A percentile compares a stretch with the other conserved stretches of the same genome.
phyloP scores from a whole-genome alignment of 2,888 invertebrate species.

The Lottia scabra region DNA sequence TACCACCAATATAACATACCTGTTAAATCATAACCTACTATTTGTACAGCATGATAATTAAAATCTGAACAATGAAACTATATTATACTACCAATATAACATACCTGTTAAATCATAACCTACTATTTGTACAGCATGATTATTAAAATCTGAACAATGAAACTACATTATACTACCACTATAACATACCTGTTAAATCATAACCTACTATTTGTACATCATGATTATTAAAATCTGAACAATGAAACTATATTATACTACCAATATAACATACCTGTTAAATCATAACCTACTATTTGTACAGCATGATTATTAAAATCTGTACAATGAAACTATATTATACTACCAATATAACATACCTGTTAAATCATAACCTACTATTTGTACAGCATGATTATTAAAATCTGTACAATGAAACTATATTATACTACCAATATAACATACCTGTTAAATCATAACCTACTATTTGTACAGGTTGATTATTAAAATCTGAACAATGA shows the following conservation, averaged over 20 bases:
- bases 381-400: slow-evolving; percentile 85
- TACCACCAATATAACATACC: slow-evolving; percentile 87
- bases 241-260: slow-evolving; percentile 85
- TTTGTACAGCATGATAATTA: slow-evolving; percentile 85
- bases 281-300: slow-evolving; percentile 85
- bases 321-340: slow-evolving; percentile 85
- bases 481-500: slow-evolving; percentile 81
- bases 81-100: slow-evolving; percentile 87
- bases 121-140: slow-evolving; percentile 86
- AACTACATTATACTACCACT: slow-evolving; percentile 85
- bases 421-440: slow-evolving; percentile 87
- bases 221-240: slow-evolving; percentile 82
- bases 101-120: slow-evolving; percentile 89
- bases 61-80: slow-evolving; percentile 82
- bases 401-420: slow-evolving; percentile 82
- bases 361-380: slow-evolving; percentile 88
- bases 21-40: slow-evolving; percentile 88
- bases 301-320: slow-evolving; percentile 84
- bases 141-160: slow-evolving; percentile 81
- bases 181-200: no score
- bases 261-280: no score
- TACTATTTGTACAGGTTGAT: slow-evolving; percentile 86
- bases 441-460: slow-evolving; percentile 89
- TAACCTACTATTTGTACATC: slow-evolving; percentile 88
- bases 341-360: slow-evolving; percentile 87